phyloP scores from a whole-genome alignment of 1,140 invertebrate species.

The Papilio aristodemus region DNA sequence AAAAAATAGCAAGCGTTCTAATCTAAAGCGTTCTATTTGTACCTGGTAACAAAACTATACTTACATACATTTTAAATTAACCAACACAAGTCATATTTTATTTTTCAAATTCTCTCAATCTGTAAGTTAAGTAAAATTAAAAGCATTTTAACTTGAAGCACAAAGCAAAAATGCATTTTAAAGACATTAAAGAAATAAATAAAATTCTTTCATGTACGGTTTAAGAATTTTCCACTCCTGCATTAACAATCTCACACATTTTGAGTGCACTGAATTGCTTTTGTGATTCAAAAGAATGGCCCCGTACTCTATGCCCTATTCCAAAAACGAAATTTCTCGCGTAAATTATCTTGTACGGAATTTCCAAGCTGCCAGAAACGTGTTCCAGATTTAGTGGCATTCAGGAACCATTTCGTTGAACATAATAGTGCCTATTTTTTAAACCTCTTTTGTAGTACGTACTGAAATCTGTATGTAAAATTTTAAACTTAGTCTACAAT shows the following conservation, averaged over 20 bases:
- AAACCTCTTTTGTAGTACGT: neutral
- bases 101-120: no score
- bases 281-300: slow-evolving; percentile 3
- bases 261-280: neutral
- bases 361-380: neutral
- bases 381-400: slow-evolving; percentile 5
- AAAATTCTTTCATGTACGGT: neutral
- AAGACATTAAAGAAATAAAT: neutral
- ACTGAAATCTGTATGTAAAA: neutral
- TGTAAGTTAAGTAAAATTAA: no score
- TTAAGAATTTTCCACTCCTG: neutral
- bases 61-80: no score
- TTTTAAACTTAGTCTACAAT: neutral
- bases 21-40: no score
- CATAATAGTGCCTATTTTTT: neutral
- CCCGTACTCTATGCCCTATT: neutral
- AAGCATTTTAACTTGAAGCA: no score
- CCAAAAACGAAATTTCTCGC: slow-evolving; percentile 6
- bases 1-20: no score
- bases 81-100: no score
- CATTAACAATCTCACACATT: neutral
- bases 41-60: no score
- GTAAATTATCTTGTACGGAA: slow-evolving; percentile 5
- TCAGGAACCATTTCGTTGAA: neutral
- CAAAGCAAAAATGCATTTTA: neutral